Percentiles rank a stretch among this genome's conserved stretches.
These are phyloP conservation scores for Rhodinocichla rosea DNA, from an alignment of 2,113 vertebrate genomes.

Conservation along the genomic window DNA sequence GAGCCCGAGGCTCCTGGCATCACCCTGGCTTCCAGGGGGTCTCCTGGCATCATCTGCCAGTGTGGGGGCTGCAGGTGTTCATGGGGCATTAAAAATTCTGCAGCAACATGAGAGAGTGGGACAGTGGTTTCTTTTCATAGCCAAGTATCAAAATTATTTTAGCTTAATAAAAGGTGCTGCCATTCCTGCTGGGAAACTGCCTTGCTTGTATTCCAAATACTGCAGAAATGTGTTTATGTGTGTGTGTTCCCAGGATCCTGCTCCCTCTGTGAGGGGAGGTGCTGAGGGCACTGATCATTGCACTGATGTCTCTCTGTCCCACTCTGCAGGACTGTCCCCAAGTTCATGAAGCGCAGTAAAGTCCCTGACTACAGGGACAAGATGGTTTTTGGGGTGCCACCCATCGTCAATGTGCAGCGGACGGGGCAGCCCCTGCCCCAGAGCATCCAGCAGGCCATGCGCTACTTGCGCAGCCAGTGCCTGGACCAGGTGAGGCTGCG, in stretches of 20 bases:
- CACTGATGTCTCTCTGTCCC: neutral
- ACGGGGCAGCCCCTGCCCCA: constrained; percentile 84
- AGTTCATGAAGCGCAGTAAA: constrained; percentile 88
- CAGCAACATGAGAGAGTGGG: neutral
- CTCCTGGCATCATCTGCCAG: neutral
- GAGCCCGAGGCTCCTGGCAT: neutral
- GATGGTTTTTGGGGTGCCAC: constrained; percentile 82
- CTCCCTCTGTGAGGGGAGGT: neutral
- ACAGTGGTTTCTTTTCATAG: neutral
- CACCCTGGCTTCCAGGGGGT: neutral
- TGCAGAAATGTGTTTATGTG: accelerated
- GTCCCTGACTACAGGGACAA: constrained; percentile 82
- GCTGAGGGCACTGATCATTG: accelerated
- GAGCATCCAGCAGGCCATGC: constrained; percentile 89
- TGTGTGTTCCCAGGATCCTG: neutral
- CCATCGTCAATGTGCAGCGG: constrained; percentile 78
- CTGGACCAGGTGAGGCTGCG: constrained; percentile 75
- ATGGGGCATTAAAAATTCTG: neutral
- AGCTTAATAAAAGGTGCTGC: neutral
- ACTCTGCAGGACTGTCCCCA: constrained; percentile 79
- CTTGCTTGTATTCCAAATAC: neutral
- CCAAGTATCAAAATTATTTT: neutral
- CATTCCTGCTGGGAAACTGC: neutral
- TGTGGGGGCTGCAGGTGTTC: neutral
- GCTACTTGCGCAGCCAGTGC: constrained; percentile 83